A percentile compares a stretch with the other conserved stretches of the same genome.
phyloP scores from a whole-genome alignment of 2,113 vertebrate species.

The Pelobates fuscus region DNA sequence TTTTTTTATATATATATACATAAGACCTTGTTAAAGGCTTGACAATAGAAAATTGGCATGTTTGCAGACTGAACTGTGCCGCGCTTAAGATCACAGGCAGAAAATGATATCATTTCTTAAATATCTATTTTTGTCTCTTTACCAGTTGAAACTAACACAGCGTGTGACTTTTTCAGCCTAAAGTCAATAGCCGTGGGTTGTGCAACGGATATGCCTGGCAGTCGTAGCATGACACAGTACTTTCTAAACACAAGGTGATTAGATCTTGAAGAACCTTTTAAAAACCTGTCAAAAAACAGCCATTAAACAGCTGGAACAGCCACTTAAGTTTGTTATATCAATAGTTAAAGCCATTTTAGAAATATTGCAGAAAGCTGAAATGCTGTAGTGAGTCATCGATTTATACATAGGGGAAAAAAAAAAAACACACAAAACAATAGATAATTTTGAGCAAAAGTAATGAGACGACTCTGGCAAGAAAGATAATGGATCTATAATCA shows the following conservation, averaged over 20 bases:
- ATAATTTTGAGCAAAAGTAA: too few relatives aligned
- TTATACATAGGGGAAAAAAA: too few relatives aligned
- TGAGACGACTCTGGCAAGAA: too few relatives aligned
- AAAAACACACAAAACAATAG: too few relatives aligned
- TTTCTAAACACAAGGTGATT: constrained; percentile 28
- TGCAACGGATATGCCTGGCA: constrained; percentile 17
- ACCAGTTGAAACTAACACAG: constrained; percentile 25
- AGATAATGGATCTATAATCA: too few relatives aligned
- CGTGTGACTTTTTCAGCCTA: constrained; percentile 15
- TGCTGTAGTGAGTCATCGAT: too few relatives aligned
- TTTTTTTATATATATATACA: background rate
- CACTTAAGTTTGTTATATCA: background rate
- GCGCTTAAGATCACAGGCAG: constrained; percentile 25
- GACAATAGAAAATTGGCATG: constrained; percentile 45
- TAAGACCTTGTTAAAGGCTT: constrained; percentile 32
- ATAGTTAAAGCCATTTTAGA: background rate
- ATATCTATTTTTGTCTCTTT: constrained; percentile 33
- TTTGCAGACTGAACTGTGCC: constrained; percentile 31
- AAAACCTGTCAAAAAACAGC: constrained; percentile 7
- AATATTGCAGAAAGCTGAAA: background rate
- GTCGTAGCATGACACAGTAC: constrained; percentile 25
- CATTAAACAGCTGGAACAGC: constrained; percentile 4
- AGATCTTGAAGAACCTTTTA: constrained; percentile 22
- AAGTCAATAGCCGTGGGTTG: constrained; percentile 27
- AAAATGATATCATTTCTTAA: constrained; percentile 42